Evolutionary conservation across 2,888 invertebrate genomes (phyloP).

Genomic region (Hoplodrina blanda): DNA sequence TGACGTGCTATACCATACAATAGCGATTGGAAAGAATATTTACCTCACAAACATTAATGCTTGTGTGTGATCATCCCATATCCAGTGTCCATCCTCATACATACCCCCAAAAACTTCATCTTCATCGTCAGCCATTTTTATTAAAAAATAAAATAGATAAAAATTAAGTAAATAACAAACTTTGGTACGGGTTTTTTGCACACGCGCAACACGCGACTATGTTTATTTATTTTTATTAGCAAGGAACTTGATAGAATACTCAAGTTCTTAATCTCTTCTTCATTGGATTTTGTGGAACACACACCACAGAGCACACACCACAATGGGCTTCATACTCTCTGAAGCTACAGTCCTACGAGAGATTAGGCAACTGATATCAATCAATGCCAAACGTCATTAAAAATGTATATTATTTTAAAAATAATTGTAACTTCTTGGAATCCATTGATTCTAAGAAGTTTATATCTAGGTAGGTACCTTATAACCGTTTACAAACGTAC

Average conservation of each 20-base stretch:
- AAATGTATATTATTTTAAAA: not conserved
- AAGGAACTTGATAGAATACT: too few species aligned
- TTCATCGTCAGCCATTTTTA: conserved; percentile 71
- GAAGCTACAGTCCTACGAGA: too few species aligned
- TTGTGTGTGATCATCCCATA: conserved; percentile 82
- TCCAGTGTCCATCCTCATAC: conserved; percentile 89
- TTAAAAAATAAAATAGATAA: not conserved
- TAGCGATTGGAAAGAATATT: not conserved
- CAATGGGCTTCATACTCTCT: too few species aligned
- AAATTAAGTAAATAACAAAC: not conserved
- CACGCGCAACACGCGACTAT: not conserved
- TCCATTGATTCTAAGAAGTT: conserved; percentile 18
- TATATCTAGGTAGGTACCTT: not conserved
- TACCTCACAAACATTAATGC: conserved; percentile 81
- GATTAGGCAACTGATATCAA: not conserved
- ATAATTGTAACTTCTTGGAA: too few species aligned
- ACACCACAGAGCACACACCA: too few species aligned
- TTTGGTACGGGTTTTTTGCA: not conserved
- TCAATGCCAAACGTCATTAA: not conserved
- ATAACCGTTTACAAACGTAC: not conserved
- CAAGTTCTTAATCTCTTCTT: too few species aligned
- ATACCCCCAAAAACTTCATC: conserved; percentile 82
- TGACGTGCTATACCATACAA: too few species aligned
- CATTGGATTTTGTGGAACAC: too few species aligned
- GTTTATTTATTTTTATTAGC: too few species aligned